Conservation (phyloP, 2,113 vertebrate genomes). For the Phylloscopus trochilus region DNA sequence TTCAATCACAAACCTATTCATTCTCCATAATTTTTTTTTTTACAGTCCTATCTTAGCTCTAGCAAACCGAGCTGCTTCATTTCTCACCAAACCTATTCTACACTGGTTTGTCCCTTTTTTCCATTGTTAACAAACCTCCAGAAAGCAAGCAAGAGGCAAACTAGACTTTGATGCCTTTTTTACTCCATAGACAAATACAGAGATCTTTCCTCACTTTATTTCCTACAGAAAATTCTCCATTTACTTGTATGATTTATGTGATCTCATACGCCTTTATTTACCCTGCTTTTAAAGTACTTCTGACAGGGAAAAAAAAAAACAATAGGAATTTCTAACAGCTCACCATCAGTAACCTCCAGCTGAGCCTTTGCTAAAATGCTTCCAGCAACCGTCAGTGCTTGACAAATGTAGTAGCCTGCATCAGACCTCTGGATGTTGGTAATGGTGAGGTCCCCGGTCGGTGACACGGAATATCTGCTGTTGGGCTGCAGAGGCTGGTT, state of each 20-base stretch:
- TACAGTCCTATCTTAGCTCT: background rate
- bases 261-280: background rate
- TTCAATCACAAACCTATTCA: background rate
- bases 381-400: constrained; percentile 95
- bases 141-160: background rate
- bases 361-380: constrained; percentile 98
- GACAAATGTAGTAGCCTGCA: constrained; percentile 96
- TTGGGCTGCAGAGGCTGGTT: constrained; percentile 95
- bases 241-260: constrained; percentile 5
- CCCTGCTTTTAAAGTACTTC: background rate
- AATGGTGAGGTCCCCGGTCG: constrained; percentile 92
- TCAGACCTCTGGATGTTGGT: constrained; percentile 90
- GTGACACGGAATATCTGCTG: constrained; percentile 92
- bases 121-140: background rate
- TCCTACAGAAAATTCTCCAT: background rate
- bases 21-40: background rate
- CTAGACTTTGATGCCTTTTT: background rate
- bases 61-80: background rate
- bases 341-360: constrained; percentile 98
- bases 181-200: background rate
- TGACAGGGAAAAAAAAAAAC: background rate
- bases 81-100: background rate
- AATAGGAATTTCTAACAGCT: constrained; percentile 58
- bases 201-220: background rate
- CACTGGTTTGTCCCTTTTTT: background rate